Conservation (phyloP, 1,140 invertebrate species). For the Pseudoatta argentina region DNA sequence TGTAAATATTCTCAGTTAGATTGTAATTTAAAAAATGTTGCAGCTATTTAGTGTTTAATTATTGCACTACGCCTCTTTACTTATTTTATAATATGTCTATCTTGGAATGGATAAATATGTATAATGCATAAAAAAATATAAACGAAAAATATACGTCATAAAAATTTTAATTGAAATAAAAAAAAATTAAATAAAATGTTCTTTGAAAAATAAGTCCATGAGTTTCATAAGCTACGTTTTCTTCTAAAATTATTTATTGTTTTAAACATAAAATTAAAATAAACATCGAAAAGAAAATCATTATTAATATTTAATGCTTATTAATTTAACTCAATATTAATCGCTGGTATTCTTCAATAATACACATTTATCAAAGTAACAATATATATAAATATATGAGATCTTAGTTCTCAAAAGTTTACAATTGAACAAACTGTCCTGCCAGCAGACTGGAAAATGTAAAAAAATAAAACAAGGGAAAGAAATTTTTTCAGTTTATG, state of each 20-base stretch:
- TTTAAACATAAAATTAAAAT: not conserved
- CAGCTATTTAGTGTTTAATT: not conserved
- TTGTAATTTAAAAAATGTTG: not conserved
- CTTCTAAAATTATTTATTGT: not conserved
- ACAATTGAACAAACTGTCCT: not conserved
- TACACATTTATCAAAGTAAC: not conserved
- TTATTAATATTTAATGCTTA: not conserved
- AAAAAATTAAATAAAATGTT: not conserved
- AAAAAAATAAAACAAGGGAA: slow-evolving; percentile 23
- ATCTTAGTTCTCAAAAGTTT: not conserved
- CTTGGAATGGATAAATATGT: not conserved
- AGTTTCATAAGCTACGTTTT: not conserved
- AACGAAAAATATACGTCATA: no score
- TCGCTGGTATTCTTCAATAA: not conserved
- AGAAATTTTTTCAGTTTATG: slow-evolving; percentile 62
- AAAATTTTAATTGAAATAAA: not conserved
- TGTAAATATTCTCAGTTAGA: slow-evolving; percentile 8
- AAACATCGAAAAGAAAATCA: not conserved
- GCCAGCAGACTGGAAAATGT: slow-evolving; percentile 30
- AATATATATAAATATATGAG: not conserved
- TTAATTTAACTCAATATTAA: slow-evolving; percentile 3
- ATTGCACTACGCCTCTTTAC: not conserved
- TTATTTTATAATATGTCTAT: not conserved
- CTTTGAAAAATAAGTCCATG: not conserved
- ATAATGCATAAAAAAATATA: not conserved